Conservation (phyloP, 1,140 invertebrate genomes). For the Aethina tumida region DNA sequence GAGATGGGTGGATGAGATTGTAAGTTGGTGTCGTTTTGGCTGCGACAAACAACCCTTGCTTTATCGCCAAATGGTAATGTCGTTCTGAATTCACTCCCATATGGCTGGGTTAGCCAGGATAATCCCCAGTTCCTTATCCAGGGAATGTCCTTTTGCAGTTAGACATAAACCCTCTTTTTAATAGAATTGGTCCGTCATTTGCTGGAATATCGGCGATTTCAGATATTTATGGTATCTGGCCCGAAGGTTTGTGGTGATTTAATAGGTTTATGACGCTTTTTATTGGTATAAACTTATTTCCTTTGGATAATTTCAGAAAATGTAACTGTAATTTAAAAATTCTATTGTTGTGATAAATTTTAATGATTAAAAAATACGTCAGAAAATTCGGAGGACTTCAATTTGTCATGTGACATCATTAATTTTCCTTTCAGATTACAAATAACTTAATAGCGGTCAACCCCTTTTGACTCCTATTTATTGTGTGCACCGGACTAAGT, state of each 20-base stretch:
- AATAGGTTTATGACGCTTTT: too few relatives aligned
- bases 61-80: constrained; percentile 22
- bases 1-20: too few relatives aligned
- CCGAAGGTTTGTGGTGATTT: too few relatives aligned
- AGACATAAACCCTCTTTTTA: constrained; percentile 17
- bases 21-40: constrained; percentile 1
- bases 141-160: constrained; percentile 18
- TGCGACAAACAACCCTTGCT: constrained; percentile 16
- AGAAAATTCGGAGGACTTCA: neutral
- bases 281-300: too few relatives aligned
- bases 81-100: constrained; percentile 20
- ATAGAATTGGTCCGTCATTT: constrained; percentile 12
- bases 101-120: constrained; percentile 22
- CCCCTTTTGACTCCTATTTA: too few relatives aligned
- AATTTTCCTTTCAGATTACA: constrained; percentile 8
- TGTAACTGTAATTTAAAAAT: too few relatives aligned
- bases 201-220: too few relatives aligned
- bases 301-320: too few relatives aligned
- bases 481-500: constrained; percentile 9
- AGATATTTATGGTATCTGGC: too few relatives aligned
- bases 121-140: constrained; percentile 22
- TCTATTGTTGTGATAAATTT: too few relatives aligned
- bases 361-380: too few relatives aligned
- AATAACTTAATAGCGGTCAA: constrained; percentile 5
- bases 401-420: constrained; percentile 4